Conservation (phyloP, 2,797 vertebrate genomes). For the Acanthopagrus latus region DNA sequence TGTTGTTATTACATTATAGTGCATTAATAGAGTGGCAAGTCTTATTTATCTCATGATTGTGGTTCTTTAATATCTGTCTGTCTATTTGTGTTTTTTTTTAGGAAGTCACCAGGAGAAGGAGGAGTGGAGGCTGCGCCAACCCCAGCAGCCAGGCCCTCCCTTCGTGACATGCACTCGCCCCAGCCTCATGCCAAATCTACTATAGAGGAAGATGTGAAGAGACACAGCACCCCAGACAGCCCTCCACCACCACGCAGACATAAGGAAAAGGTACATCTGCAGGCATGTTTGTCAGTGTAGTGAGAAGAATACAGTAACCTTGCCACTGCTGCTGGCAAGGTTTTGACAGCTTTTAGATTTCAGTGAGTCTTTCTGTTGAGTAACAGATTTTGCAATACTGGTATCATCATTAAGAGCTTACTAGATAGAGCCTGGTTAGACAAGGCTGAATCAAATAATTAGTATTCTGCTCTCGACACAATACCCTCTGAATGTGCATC, state of each 20-base stretch:
- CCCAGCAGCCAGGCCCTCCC: slow-evolving; percentile 90
- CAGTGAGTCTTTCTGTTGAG: not conserved
- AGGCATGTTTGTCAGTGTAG: not conserved
- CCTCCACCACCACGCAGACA: slow-evolving; percentile 75
- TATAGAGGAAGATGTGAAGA: slow-evolving; percentile 94
- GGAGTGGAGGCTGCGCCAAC: slow-evolving; percentile 85
- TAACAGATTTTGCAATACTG: not conserved
- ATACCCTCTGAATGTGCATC: not conserved
- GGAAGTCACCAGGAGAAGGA: slow-evolving; percentile 95
- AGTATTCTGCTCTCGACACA: not conserved
- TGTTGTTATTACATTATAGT: not conserved
- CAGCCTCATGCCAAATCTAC: slow-evolving; percentile 92
- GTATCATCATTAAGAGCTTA: not conserved
- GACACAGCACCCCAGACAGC: slow-evolving; percentile 81
- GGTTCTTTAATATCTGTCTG: not conserved
- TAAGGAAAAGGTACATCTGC: slow-evolving; percentile 76
- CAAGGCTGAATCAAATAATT: not conserved
- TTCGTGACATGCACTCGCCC: slow-evolving; percentile 94
- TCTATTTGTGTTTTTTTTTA: slow-evolving; percentile 55
- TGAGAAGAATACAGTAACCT: not conserved
- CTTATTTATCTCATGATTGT: not conserved
- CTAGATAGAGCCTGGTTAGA: not conserved
- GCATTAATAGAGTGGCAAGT: not conserved
- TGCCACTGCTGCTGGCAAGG: not conserved
- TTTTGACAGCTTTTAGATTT: not conserved